phyloP scores from a whole-genome alignment of 2,113 vertebrate genomes.

The Xerus inauris region DNA sequence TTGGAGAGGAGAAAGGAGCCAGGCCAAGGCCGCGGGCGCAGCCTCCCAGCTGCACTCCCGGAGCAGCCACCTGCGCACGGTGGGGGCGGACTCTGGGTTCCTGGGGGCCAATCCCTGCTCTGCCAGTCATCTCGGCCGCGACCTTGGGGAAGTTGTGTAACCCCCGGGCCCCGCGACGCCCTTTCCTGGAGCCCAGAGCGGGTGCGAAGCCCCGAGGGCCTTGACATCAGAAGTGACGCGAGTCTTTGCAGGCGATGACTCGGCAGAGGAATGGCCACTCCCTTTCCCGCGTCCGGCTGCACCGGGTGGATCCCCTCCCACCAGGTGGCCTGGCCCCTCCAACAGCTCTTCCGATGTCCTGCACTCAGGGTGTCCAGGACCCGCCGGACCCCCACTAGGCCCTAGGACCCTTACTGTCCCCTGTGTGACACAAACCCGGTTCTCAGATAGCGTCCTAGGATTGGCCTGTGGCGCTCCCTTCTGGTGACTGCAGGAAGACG shows the following conservation, averaged over 20 bases:
- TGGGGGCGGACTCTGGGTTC: accelerated
- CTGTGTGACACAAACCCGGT: not conserved
- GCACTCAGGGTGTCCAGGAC: not conserved
- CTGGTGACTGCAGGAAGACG: not conserved
- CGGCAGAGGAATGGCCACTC: not conserved
- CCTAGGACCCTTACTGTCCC: too few species aligned
- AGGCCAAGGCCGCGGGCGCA: not conserved
- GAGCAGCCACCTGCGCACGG: not conserved
- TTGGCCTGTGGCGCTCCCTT: conserved; percentile 39
- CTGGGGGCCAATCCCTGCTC: not conserved
- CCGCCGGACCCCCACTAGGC: not conserved
- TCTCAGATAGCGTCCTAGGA: accelerated
- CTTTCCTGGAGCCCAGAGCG: conserved; percentile 21
- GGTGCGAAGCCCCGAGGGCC: not conserved
- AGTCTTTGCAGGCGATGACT: conserved; percentile 27
- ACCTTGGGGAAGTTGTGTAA: conserved; percentile 24
- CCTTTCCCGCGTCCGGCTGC: not conserved
- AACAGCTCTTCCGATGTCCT: not conserved
- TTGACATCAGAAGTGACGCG: conserved; percentile 67
- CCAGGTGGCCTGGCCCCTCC: not conserved
- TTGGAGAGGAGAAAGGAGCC: not conserved
- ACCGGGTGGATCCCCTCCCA: not conserved
- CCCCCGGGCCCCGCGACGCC: not conserved
- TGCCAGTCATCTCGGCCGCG: not conserved
- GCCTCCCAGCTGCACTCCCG: not conserved